Conservation (phyloP, 2,888 invertebrate species). For the Eurois occulta region DNA sequence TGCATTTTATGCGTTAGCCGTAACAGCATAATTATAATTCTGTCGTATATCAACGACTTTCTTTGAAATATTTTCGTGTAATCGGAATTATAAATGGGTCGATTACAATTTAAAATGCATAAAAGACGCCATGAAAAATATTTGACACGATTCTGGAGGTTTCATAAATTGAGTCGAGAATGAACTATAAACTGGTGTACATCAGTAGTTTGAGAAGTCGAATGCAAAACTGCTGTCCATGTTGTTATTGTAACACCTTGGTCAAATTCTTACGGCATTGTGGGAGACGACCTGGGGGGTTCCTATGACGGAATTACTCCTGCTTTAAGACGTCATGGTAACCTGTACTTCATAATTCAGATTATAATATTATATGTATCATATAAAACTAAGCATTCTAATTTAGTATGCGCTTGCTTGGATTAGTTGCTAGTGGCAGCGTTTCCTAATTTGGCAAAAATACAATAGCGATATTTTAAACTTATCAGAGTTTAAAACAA, state of each 20-base stretch:
- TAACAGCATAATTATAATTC: slow-evolving; percentile 61
- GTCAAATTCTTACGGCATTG: neutral
- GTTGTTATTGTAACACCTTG: neutral
- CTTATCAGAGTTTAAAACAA: neutral
- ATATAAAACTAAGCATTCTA: neutral
- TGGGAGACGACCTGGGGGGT: slow-evolving; percentile 6
- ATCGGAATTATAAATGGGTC: slow-evolving; percentile 50
- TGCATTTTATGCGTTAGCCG: slow-evolving; percentile 58
- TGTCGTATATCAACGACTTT: slow-evolving; percentile 57
- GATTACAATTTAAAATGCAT: slow-evolving; percentile 51
- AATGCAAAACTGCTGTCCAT: slow-evolving; percentile 2
- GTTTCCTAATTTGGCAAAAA: neutral
- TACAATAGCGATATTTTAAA: neutral
- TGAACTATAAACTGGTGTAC: slow-evolving; percentile 1
- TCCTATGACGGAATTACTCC: too few relatives aligned
- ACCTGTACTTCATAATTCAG: neutral
- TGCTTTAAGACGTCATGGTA: too few relatives aligned
- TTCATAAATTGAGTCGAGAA: slow-evolving; percentile 9
- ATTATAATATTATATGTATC: neutral
- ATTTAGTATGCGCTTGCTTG: neutral
- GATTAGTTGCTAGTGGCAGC: neutral
- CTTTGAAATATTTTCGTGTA: slow-evolving; percentile 57
- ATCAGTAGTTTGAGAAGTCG: slow-evolving; percentile 1
- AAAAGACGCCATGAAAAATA: slow-evolving; percentile 35
- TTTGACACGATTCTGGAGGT: slow-evolving; percentile 11